Percentiles rank a stretch among this genome's conserved stretches.
Evolutionary conservation across 2,888 invertebrate species (phyloP).

Genomic region (Rutpela maculata): DNA sequence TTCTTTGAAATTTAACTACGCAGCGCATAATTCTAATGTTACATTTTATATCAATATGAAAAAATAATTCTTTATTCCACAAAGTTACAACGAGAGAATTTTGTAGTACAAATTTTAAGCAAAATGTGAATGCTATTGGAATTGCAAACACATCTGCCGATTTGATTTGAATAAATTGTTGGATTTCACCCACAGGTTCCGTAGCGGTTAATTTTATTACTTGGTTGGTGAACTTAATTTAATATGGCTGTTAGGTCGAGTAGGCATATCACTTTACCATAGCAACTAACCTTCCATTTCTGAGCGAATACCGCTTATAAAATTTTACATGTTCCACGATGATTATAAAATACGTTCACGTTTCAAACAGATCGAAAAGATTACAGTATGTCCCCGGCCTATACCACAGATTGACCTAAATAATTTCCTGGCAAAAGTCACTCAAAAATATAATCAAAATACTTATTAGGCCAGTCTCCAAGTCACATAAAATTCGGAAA

Average conservation of each 20-base stretch:
- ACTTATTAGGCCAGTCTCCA: too few species aligned
- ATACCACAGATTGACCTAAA: too few species aligned
- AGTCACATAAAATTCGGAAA: too few species aligned
- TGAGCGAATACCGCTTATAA: background rate
- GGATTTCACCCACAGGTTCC: constrained; percentile 12
- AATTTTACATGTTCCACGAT: background rate
- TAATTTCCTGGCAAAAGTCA: too few species aligned
- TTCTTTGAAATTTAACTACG: too few species aligned
- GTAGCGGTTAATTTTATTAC: constrained; percentile 16
- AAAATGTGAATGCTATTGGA: background rate
- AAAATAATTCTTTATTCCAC: too few species aligned
- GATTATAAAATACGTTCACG: too few species aligned
- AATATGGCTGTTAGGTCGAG: constrained; percentile 17
- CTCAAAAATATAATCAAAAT: too few species aligned
- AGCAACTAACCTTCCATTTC: constrained; percentile 17
- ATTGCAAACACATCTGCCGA: constrained; percentile 5
- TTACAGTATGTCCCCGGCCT: too few species aligned
- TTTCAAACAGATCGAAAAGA: too few species aligned
- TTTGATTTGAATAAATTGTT: constrained; percentile 16
- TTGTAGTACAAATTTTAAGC: background rate
- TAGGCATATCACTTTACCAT: constrained; percentile 14
- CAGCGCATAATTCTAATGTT: too few species aligned
- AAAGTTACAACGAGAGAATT: background rate
- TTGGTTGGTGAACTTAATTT: constrained; percentile 19
- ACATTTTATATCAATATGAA: too few species aligned